Base-by-base conservation (phyloP, 1,140 invertebrate genomes). In the Micrasema longulum region DNA sequence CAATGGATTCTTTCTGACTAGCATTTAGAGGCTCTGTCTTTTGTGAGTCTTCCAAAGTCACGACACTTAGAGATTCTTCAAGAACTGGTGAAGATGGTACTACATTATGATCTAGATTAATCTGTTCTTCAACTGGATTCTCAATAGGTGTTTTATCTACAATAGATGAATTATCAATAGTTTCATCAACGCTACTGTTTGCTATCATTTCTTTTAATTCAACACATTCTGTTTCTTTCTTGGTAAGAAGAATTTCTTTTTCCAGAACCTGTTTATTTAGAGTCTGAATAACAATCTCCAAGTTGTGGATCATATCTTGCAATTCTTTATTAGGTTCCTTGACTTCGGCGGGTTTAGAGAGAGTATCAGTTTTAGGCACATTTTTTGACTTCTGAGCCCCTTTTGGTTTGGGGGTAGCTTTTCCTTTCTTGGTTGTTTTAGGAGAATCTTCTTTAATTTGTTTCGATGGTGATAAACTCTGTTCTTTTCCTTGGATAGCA, bases 241-340 rank as follows among this genome's bases (percentile, higher is more conserved):
- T 70, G 76, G 26, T 78, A 78, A 76, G 83, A 79, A 62, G 77
- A 22, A 78, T 80, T 77, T 85, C 84, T 72, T 85, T 85, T 22
- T 84, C 81, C 47, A 85, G 75, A 67, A 85, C 80, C 69, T 85
- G 82, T 76, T 85, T 85, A 75, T 84, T 85, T 2, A 85, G 77
- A 23, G 82, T 80, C 72, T 84, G 81, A 41, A 85, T 74, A 60
- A 85, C 36, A 38, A 78, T 77, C 74, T 84, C 81, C 35, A 81
- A 69, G 76, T 81, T 82, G 45, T 66, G 48, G 12, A 76, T 65
- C 31, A 35, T 71, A 43, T 69, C 52, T 47, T 23, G 20, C 23
- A 69, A 72, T 48, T 72, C 70, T 31, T 60, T 72, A 16, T 55
- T 55, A 16, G 55, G 52, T 45, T 74, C 50, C 55, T 53, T 72